phyloP scores from a whole-genome alignment of 1,140 invertebrate genomes.

The Chrysopa pallens region DNA sequence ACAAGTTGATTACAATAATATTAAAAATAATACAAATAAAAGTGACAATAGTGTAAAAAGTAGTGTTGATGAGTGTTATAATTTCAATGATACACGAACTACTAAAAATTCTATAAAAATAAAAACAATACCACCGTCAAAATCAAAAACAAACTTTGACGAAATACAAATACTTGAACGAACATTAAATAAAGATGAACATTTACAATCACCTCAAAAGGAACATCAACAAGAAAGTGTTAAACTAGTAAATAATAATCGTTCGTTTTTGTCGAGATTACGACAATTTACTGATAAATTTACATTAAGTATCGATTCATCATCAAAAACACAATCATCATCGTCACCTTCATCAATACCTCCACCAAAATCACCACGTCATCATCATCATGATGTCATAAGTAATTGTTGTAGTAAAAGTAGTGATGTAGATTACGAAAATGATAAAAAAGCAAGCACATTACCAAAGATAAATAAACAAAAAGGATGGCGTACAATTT shows the following conservation, averaged over 20 bases:
- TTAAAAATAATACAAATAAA: neutral
- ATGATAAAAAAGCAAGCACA: constrained; percentile 15
- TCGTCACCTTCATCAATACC: constrained; percentile 4
- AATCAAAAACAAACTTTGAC: neutral
- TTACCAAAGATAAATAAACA: constrained; percentile 11
- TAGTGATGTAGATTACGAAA: constrained; percentile 12
- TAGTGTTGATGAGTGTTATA: neutral
- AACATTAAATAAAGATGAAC: neutral
- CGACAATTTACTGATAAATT: constrained; percentile 20
- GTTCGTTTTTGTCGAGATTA: constrained; percentile 2
- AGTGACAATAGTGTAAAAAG: neutral
- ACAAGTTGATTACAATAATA: too few species aligned
- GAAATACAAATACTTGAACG: neutral
- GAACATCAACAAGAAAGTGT: neutral
- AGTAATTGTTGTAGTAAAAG: constrained; percentile 10
- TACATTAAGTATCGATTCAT: constrained; percentile 16
- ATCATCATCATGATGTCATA: constrained; percentile 2
- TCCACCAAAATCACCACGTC: neutral
- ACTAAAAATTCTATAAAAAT: neutral
- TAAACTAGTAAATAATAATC: neutral
- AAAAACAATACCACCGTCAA: neutral
- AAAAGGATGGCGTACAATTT: too few species aligned
- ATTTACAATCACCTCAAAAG: neutral
- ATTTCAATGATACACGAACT: neutral
- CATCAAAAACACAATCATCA: constrained; percentile 8